Percentiles rank a stretch among this genome's conserved stretches.
phyloP scores from a whole-genome alignment of 2,797 vertebrate species.

The Nasua narica region DNA sequence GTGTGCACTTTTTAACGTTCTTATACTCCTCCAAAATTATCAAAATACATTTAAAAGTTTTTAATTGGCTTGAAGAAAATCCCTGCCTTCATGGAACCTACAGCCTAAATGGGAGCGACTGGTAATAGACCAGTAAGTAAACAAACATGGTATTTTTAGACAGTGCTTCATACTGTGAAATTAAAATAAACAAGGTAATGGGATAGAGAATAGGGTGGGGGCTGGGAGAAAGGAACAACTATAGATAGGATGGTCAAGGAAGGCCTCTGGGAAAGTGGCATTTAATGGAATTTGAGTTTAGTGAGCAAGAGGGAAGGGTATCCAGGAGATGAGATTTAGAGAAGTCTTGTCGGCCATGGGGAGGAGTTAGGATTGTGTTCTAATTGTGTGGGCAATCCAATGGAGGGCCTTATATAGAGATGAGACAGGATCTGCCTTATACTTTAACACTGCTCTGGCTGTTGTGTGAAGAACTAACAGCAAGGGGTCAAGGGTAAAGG shows the following conservation, averaged over 20 bases:
- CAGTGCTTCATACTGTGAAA: background rate
- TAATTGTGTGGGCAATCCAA: background rate
- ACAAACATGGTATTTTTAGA: conserved; percentile 1
- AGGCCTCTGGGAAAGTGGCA: background rate
- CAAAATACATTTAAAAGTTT: background rate
- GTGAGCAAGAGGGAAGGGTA: background rate
- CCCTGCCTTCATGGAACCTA: background rate
- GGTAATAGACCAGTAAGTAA: background rate
- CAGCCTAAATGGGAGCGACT: background rate
- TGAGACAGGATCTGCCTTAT: background rate
- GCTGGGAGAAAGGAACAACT: background rate
- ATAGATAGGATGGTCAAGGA: background rate
- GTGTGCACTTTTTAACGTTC: background rate
- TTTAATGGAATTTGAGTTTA: background rate
- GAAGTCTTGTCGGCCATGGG: background rate
- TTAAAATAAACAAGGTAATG: background rate
- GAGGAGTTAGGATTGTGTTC: background rate
- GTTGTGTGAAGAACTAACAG: background rate
- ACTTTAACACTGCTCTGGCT: background rate
- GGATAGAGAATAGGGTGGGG: background rate
- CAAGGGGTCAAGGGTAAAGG: background rate
- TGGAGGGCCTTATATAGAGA: background rate
- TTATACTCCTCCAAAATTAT: background rate
- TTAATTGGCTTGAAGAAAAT: background rate
- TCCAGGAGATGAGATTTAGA: conserved; percentile 16